Evolutionary conservation across 2,113 vertebrate genomes (phyloP).

Genomic region (Dolichotis patagonum): DNA sequence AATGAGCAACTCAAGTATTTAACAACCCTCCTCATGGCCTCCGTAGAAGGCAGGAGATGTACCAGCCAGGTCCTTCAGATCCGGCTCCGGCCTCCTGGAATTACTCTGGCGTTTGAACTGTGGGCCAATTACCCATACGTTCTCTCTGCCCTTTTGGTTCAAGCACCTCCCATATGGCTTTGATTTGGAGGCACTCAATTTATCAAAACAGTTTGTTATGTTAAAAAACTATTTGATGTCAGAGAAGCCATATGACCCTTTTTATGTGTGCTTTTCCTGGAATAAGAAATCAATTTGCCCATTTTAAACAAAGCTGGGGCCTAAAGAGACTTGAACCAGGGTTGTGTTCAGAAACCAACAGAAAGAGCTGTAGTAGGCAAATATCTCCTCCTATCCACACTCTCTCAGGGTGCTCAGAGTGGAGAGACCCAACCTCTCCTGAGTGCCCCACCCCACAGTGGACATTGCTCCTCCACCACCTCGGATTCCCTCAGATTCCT

Average conservation of each 20-base stretch:
- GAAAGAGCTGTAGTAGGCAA: not conserved
- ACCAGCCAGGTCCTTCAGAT: not conserved
- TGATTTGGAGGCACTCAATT: slow-evolving; percentile 68
- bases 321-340: not conserved
- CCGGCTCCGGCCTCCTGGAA: not conserved
- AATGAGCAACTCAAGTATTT: not conserved
- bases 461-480: not conserved
- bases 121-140: not conserved
- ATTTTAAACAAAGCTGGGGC: slow-evolving; percentile 45
- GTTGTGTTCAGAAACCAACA: not conserved
- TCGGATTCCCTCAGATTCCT: not conserved
- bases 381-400: not conserved
- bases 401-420: not conserved
- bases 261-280: slow-evolving; percentile 65
- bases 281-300: slow-evolving; percentile 65
- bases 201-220: slow-evolving; percentile 77
- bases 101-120: slow-evolving; percentile 17
- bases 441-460: not conserved
- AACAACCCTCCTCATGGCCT: not conserved
- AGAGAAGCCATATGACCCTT: slow-evolving; percentile 64
- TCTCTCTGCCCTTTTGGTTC: not conserved
- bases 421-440: fast-evolving
- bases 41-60: not conserved
- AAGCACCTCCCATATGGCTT: slow-evolving; percentile 60
- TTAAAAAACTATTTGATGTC: slow-evolving; percentile 74